Evolutionary conservation across 92 coral and sea anemone species (phyloP), one percentile per base, ranked within the genome.

Genomic region (Porites rus): DNA sequence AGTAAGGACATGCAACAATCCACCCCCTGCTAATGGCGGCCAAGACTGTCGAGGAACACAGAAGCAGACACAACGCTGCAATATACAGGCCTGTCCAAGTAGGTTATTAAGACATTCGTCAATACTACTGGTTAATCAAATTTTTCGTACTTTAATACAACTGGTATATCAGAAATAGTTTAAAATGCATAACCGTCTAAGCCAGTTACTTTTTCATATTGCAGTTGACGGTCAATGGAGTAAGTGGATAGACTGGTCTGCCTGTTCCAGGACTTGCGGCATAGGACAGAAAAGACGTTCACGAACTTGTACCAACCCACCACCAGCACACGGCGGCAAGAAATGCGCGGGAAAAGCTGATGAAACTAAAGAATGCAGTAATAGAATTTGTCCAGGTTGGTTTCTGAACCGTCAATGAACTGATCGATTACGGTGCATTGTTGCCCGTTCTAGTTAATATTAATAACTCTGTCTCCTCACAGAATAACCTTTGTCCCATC

Each of bases 221-320:
- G 16, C 11, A 81, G 86, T 81, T 59, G 86, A 81, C 67, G 86
- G 86, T 1, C 80, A 83, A 38, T 83, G 87, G 79, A 83, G 74
- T 17, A 64, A 51, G 4, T 83, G 87, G 87, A 13, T 22, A 10
- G 74, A 83, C 2, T 83, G 87, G 87, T 50, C 87, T 5, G 1
- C 51, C 13, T 83, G 87, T 74, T 83, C 87, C n/a, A 51, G 25
- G 20, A 73, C 87, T 24, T 83, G 87, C 17, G 87, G 87, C 10
- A 21, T 83, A 25, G 87, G 87, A 62, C 72, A 50, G 64, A 73
- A 83, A 31, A 74, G 7, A 62, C 87, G 87, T 6, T 83, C 80
- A 6, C 72, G 87, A 65, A 74, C 87, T 2, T 83, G 87, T 13
- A 83, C 80, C 43, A 64, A 74, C 19, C 87, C 86, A 19, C 68